Percentiles rank a stretch among this genome's conserved stretches.
phyloP scores from a whole-genome alignment of 2,888 invertebrate species.

The Drosophila bunnanda region DNA sequence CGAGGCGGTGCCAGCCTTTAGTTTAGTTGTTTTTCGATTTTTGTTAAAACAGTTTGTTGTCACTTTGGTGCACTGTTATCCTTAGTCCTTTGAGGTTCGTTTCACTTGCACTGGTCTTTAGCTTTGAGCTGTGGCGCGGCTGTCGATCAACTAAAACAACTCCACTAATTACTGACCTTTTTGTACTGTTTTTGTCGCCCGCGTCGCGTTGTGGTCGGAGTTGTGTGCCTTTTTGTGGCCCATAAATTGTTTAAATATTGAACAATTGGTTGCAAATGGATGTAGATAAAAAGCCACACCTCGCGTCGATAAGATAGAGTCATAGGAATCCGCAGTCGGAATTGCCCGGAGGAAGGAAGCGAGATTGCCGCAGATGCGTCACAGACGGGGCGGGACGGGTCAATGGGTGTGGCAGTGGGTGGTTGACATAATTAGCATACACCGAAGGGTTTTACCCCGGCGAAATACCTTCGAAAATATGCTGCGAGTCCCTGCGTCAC shows the following conservation, averaged over 20 bases:
- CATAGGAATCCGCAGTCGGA: slow-evolving; percentile 59
- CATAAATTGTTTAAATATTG: slow-evolving; percentile 78
- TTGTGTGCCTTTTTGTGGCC: slow-evolving; percentile 46
- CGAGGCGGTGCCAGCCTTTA: slow-evolving; percentile 43
- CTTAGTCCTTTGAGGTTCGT: slow-evolving; percentile 35
- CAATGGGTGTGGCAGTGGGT: slow-evolving; percentile 34
- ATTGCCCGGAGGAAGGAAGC: slow-evolving; percentile 52
- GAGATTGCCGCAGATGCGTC: slow-evolving; percentile 58
- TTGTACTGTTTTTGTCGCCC: slow-evolving; percentile 73
- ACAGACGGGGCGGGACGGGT: slow-evolving; percentile 23
- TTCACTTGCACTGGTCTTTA: slow-evolving; percentile 11
- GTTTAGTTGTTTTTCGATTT: too few relatives aligned
- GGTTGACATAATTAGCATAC: slow-evolving; percentile 54
- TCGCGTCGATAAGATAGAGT: slow-evolving; percentile 66
- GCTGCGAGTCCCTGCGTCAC: slow-evolving; percentile 20
- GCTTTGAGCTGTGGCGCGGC: slow-evolving; percentile 1
- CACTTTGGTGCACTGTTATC: slow-evolving; percentile 16
- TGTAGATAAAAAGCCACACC: slow-evolving; percentile 66
- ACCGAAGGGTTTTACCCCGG: slow-evolving; percentile 28
- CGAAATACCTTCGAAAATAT: slow-evolving; percentile 35
- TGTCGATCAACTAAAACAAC: slow-evolving; percentile 58
- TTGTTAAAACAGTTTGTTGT: background rate
- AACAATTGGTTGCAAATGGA: slow-evolving; percentile 64
- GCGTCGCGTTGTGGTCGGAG: slow-evolving; percentile 14
- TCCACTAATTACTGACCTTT: slow-evolving; percentile 67